These are phyloP conservation scores for Scaptomyza cyrtandrae DNA, from an alignment of 2,888 invertebrate genomes.

Conservation along the genomic window DNA sequence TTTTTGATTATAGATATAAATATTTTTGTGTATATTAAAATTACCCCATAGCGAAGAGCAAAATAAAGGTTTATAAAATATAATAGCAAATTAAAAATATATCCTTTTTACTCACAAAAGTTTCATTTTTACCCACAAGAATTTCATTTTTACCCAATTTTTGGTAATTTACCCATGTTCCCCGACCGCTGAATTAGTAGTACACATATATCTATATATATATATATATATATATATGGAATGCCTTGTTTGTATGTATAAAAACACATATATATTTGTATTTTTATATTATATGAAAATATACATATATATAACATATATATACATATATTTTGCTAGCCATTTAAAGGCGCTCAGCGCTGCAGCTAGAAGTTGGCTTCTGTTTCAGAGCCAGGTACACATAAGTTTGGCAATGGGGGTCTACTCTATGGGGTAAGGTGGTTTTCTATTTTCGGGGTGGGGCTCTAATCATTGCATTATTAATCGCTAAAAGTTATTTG, in stretches of 20 bases:
- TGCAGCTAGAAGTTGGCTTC: conserved; percentile 14
- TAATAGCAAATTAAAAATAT: no score
- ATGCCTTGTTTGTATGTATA: conserved; percentile 14
- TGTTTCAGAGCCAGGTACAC: conserved; percentile 10
- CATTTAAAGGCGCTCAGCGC: conserved; percentile 18
- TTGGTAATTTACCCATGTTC: no score
- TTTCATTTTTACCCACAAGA: no score
- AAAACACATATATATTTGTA: conserved; percentile 13
- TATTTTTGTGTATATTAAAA: no score
- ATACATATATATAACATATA: conserved; percentile 21
- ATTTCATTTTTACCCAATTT: no score
- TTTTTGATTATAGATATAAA: no score
- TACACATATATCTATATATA: conserved; percentile 8
- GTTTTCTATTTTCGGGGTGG: background rate
- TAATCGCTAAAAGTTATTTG: conserved; percentile 29
- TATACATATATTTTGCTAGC: background rate
- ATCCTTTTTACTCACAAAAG: no score
- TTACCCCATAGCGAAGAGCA: no score
- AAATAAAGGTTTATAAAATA: no score
- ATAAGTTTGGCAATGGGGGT: background rate
- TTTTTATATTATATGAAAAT: conserved; percentile 44
- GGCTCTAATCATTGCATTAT: conserved; percentile 8
- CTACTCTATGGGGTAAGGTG: background rate
- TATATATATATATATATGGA: no score
- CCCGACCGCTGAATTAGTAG: background rate